Conservation (phyloP, 2,888 invertebrate species). For the Thereva unica region DNA sequence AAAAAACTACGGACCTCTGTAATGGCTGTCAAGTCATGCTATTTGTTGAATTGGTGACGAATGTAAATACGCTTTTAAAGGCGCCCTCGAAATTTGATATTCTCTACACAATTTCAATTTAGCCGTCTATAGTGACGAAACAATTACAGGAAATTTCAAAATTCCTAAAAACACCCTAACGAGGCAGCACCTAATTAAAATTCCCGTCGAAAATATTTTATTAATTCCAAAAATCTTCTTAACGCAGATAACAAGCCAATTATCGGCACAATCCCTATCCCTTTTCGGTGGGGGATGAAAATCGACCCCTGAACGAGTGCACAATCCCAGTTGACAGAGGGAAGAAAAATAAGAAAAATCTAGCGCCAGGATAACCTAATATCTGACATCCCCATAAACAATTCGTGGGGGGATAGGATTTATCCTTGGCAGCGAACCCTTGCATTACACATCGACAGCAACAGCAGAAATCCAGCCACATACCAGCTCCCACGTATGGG, state of each 20-base stretch:
- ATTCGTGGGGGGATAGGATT: constrained; percentile 3
- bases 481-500: constrained; percentile 24
- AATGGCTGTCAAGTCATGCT: no score
- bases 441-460: constrained; percentile 24
- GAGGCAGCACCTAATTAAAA: not conserved
- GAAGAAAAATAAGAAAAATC: constrained; percentile 29
- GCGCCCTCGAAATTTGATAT: no score
- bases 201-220: constrained; percentile 37
- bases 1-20: no score
- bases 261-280: constrained; percentile 39
- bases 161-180: no score
- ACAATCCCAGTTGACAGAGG: constrained; percentile 5
- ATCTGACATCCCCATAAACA: constrained; percentile 39
- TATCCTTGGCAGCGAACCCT: constrained; percentile 27
- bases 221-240: constrained; percentile 40
- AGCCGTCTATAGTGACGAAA: no score
- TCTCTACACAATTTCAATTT: no score
- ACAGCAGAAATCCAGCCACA: not conserved
- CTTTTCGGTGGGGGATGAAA: constrained; percentile 37
- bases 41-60: no score
- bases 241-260: constrained; percentile 39
- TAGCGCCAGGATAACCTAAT: constrained; percentile 37
- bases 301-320: constrained; percentile 4
- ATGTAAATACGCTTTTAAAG: no score
- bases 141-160: no score